These are phyloP conservation scores for Anticlea derivata DNA, from an alignment of 2,888 invertebrate genomes.

Conservation along the genomic window DNA sequence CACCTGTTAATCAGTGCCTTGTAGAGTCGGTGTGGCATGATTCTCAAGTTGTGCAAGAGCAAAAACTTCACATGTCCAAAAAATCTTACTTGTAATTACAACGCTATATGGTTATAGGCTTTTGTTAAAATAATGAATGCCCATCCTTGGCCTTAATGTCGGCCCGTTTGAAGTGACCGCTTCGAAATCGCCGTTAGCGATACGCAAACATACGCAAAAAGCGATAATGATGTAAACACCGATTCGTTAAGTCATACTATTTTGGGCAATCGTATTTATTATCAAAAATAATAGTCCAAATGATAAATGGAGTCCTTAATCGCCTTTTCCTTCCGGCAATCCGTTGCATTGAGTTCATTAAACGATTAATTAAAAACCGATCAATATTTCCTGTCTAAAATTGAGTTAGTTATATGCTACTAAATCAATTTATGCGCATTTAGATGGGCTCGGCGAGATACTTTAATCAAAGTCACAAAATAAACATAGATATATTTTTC, in stretches of 20 bases:
- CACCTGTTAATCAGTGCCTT: constrained; percentile 36
- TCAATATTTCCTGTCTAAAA: constrained; percentile 19
- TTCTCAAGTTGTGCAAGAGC: constrained; percentile 47
- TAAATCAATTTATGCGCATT: constrained; percentile 25
- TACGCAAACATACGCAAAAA: constrained; percentile 65
- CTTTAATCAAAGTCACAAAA: too few species aligned
- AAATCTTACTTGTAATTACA: constrained; percentile 53
- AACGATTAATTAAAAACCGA: constrained; percentile 29
- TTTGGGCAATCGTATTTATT: constrained; percentile 46
- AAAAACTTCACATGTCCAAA: constrained; percentile 54
- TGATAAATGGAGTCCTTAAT: constrained; percentile 40
- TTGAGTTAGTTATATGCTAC: constrained; percentile 17
- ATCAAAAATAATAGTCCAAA: constrained; percentile 43
- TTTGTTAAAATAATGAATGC: constrained; percentile 73
- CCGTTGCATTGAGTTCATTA: constrained; percentile 32
- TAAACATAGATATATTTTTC: constrained; percentile 7
- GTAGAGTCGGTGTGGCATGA: constrained; percentile 30
- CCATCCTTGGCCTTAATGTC: constrained; percentile 75
- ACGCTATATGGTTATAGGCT: constrained; percentile 63
- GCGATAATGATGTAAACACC: constrained; percentile 59
- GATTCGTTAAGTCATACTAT: constrained; percentile 44
- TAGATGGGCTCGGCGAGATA: too few species aligned
- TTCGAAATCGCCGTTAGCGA: constrained; percentile 62
- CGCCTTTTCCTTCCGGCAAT: constrained; percentile 34
- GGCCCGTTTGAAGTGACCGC: constrained; percentile 66